Percentiles rank a stretch among this genome's conserved stretches.
phyloP scores from a whole-genome alignment of 2,888 invertebrate species.

The Meliscaeva auricollis region DNA sequence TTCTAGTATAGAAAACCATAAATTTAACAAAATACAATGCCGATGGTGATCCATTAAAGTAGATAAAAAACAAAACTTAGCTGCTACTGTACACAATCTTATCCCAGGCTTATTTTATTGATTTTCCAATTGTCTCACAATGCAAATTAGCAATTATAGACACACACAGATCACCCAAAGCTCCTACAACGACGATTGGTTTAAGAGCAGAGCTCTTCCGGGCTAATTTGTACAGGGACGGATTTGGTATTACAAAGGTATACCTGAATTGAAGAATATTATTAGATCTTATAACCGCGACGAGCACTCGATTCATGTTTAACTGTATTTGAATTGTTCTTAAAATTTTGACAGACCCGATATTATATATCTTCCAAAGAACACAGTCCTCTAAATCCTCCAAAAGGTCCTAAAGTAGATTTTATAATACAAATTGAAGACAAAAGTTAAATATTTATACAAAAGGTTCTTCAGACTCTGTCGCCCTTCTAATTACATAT shows the following conservation, averaged over 20 bases:
- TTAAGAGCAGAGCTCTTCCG: slow-evolving; percentile 54
- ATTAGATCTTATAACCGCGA: no score
- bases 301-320: no score
- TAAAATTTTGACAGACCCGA: no score
- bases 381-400: no score
- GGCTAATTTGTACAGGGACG: slow-evolving; percentile 7
- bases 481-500: no score
- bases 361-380: no score
- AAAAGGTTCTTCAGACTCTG: no score
- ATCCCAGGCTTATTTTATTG: slow-evolving; percentile 68
- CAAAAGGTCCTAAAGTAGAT: no score
- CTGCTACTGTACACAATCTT: slow-evolving; percentile 71
- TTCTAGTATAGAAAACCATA: slow-evolving; percentile 51
- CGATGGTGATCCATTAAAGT: slow-evolving; percentile 73
- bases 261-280: not conserved
- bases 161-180: slow-evolving; percentile 45
- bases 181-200: slow-evolving; percentile 43
- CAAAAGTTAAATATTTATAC: no score
- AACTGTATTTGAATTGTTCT: no score
- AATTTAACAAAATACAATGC: slow-evolving; percentile 68
- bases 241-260: not conserved
- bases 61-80: slow-evolving; percentile 60
- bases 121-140: slow-evolving; percentile 67
- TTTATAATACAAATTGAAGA: no score
- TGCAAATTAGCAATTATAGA: slow-evolving; percentile 68